Conservation (phyloP, 2,888 invertebrate species). For the Erebia aethiops region DNA sequence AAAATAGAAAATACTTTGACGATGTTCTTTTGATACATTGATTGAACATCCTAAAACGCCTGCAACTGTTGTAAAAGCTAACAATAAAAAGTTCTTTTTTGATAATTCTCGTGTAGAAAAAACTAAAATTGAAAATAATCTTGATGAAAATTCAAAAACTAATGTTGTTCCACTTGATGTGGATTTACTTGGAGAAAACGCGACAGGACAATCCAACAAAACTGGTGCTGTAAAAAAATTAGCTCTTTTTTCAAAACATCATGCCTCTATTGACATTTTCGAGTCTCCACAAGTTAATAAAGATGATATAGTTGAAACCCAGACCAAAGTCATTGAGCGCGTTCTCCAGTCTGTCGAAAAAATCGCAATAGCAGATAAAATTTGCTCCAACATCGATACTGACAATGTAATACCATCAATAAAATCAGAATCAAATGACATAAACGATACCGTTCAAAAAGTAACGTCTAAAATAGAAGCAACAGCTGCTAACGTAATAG, state of each 20-base stretch:
- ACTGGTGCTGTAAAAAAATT: constrained; percentile 48
- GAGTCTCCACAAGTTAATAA: constrained; percentile 44
- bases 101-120: constrained; percentile 48
- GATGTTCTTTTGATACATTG: constrained; percentile 35
- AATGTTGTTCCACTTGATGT: neutral
- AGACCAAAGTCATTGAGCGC: constrained; percentile 3
- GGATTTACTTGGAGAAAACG: constrained; percentile 60
- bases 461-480: neutral
- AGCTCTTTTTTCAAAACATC: constrained; percentile 51
- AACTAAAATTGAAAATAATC: constrained; percentile 31
- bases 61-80: constrained; percentile 27
- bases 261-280: constrained; percentile 62
- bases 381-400: neutral
- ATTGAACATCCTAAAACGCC: constrained; percentile 23
- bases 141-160: constrained; percentile 6
- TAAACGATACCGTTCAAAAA: neutral
- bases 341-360: constrained; percentile 52
- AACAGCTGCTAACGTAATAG: neutral
- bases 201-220: constrained; percentile 51
- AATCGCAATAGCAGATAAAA: constrained; percentile 48
- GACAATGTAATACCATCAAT: neutral
- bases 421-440: neutral
- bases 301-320: constrained; percentile 41
- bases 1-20: constrained; percentile 56
- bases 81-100: constrained; percentile 48